Base-by-base conservation (phyloP, 2,888 invertebrate genomes). In the Margaritifera margaritifera region DNA sequence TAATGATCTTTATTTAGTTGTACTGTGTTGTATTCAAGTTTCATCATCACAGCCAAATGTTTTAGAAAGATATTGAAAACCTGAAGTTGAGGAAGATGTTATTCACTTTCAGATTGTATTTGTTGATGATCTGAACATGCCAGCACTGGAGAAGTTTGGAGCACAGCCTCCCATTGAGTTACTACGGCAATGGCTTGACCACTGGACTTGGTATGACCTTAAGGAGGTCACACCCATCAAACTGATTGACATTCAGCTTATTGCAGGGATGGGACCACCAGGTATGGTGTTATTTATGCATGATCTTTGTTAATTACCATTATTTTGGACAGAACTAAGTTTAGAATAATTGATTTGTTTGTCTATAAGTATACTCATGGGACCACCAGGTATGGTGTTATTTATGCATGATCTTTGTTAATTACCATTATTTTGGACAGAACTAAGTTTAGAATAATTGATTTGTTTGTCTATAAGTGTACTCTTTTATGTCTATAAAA, bases 71-170 rank as follows among this genome's bases (percentile, higher is more conserved):
- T 53, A 53, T 42, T 22, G 24, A 24, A 51, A 20, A 24, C 11
- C 31, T 56, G 1, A 55, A 57, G 20, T 6, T 42, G 42, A 42
- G 15, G 2, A 42, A 15, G 42, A 11, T 42, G 42, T 3, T 63
- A 57, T 56, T 51, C 42, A 53, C 27, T 25, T 62, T 24, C 77
- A 94, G 89, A 94, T 98, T 20, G 93, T 97, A 61, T 98, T 98
- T 88, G 95, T 98, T 53, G 98, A 98, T 86, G 98, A 98, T 88
- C 93, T 98, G n/a, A 96, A 96, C 84, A 96, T 98, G 96, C 98
- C 98, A 0, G 91, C 95, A 82, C 93, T 95, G 66, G 96, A 96
- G 90, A 93, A 93, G 2, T 97, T 95, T 85, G 98, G 97, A 0
- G 97, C 97, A 0, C 97, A 98, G 89, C 97, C 98, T 0, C 96